phyloP scores from a whole-genome alignment of 2,888 invertebrate species.

The Drosophila setosimentum region DNA sequence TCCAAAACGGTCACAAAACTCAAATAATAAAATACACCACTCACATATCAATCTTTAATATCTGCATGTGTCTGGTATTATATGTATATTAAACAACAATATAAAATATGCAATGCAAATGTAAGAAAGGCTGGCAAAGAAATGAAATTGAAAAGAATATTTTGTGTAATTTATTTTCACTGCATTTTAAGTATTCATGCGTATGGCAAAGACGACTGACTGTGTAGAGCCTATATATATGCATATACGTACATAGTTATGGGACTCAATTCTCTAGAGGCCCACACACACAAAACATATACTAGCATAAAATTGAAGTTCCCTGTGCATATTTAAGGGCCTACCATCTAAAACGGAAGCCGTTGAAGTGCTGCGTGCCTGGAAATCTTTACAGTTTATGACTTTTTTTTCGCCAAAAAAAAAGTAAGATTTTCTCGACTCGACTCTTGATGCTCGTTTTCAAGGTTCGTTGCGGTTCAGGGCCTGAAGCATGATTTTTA shows the following conservation, averaged over 20 bases:
- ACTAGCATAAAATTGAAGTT: constrained; percentile 35
- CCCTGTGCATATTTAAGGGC: constrained; percentile 63
- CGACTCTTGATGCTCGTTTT: constrained; percentile 35
- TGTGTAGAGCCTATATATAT: constrained; percentile 10
- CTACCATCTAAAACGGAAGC: constrained; percentile 37
- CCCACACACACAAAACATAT: constrained; percentile 13
- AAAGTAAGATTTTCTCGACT: constrained; percentile 22
- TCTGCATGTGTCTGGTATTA: not conserved
- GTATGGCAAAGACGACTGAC: constrained; percentile 13
- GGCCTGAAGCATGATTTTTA: constrained; percentile 65
- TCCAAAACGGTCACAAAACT: not conserved
- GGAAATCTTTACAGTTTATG: constrained; percentile 48
- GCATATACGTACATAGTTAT: constrained; percentile 37
- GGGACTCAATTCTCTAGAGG: constrained; percentile 50
- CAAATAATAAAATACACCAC: not conserved
- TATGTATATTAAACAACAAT: constrained; percentile 17
- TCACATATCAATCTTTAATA: not conserved
- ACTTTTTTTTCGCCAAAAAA: not conserved
- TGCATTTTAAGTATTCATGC: constrained; percentile 76
- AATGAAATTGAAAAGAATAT: constrained; percentile 74
- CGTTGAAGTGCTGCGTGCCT: constrained; percentile 41
- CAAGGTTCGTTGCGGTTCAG: constrained; percentile 49
- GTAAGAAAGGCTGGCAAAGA: constrained; percentile 34
- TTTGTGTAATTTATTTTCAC: constrained; percentile 61
- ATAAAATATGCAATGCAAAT: constrained; percentile 28